phyloP scores from a whole-genome alignment of 2,888 invertebrate species.

The Melipona bicolor region DNA sequence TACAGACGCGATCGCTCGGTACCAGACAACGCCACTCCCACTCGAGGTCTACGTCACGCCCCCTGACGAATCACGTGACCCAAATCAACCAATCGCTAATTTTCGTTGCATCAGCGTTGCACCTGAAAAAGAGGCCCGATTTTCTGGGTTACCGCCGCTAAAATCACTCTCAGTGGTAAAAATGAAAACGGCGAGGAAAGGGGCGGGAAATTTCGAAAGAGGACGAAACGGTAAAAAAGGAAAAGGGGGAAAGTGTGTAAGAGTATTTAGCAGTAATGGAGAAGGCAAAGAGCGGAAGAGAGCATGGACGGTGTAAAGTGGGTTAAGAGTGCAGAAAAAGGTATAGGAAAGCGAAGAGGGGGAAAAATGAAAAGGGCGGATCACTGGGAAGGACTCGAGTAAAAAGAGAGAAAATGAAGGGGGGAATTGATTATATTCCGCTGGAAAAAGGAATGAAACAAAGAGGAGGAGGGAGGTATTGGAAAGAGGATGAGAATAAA shows the following conservation, averaged over 20 bases:
- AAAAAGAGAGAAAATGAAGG: not conserved
- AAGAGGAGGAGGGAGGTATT: not conserved
- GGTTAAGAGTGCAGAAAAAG: conserved; percentile 9
- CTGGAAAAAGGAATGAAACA: not conserved
- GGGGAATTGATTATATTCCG: conserved; percentile 27
- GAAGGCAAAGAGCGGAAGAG: not conserved
- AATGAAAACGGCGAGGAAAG: not conserved
- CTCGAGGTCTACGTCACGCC: too few relatives aligned
- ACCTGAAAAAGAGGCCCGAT: too few relatives aligned
- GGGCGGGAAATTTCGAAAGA: not conserved
- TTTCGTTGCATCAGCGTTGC: too few relatives aligned
- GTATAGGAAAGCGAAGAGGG: not conserved
- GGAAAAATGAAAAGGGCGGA: not conserved
- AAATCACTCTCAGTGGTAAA: not conserved
- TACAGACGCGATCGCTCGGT: too few relatives aligned
- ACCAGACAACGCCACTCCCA: too few relatives aligned
- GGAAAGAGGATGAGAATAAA: not conserved
- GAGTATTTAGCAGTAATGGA: conserved; percentile 9
- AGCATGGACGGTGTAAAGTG: conserved; percentile 16
- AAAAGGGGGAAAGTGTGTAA: not conserved
- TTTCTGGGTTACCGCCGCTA: too few relatives aligned
- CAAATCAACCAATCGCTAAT: too few relatives aligned
- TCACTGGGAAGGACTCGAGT: not conserved
- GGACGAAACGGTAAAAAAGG: not conserved
- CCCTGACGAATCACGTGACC: too few relatives aligned